Base-by-base conservation (phyloP, 2,888 invertebrate genomes). In the Drosophila birchii region DNA sequence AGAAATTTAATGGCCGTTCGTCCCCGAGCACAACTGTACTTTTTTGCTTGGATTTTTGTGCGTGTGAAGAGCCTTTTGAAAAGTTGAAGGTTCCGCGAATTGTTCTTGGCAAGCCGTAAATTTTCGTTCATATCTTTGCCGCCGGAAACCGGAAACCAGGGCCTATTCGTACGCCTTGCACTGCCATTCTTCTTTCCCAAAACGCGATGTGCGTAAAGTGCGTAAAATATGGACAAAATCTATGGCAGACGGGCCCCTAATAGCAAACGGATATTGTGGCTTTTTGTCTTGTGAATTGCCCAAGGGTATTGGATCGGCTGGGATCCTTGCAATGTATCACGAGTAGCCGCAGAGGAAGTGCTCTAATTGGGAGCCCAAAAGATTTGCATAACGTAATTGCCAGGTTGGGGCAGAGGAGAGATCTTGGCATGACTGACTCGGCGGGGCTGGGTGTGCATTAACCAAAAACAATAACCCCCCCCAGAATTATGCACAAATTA, bases 211-310 rank as follows among this genome's bases (percentile, higher is more conserved):
- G 83, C 80, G 80, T 76, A 74, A 80, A 77, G 77, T 88, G 79
- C 79, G 80, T 79, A 59, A 68, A 75, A 75, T 78, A 68, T 68
- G 72, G 66, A 73, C 85, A 64, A 81, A 86, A 89, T 75, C 57
- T 69, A 55, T 73, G 64, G 61, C 54, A 18, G 18, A 18, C 20
- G 20, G 61, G 45, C n/a, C 59, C 57, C 61, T 86, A 86, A 89
- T 88, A 88, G 88, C 72, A 86, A 86, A 88, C 86, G 86, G 86
- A 86, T 88, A 86, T 88, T 83, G 89, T 81, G 78, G 86, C 84
- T 79, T 88, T 59, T 89, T 83, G 75, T 80, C 61, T 75, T 64
- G 76, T 68, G 61, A 81, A 81, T 75, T 75, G 43, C 51, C 51
- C 58, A 67, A 81, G 18, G 51, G 34, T 29, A 29, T 29, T 29